Percentiles rank a stretch among this genome's conserved stretches.
phyloP scores from a whole-genome alignment of 2,113 vertebrate genomes.

The Numida meleagris region DNA sequence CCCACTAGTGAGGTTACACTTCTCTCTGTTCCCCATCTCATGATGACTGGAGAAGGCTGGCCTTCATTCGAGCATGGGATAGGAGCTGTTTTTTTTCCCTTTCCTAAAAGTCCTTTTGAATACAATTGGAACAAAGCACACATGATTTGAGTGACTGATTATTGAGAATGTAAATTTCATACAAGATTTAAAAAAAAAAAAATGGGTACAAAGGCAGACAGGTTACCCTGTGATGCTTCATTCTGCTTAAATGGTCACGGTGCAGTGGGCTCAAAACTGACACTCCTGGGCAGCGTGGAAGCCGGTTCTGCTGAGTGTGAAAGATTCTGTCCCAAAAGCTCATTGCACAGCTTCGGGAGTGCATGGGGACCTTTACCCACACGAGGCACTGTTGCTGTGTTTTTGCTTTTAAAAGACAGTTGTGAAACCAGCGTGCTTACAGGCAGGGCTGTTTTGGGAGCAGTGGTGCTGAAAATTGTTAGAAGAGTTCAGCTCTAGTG shows the following conservation, averaged over 20 bases:
- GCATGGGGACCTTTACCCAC: not conserved
- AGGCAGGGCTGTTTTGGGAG: not conserved
- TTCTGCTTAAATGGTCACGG: not conserved
- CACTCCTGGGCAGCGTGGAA: conserved; percentile 20
- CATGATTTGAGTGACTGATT: not conserved
- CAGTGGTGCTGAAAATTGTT: not conserved
- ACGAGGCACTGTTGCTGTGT: fast-evolving
- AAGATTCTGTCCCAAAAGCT: not conserved
- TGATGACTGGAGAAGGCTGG: not conserved
- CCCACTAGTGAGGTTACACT: not conserved
- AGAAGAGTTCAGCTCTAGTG: not conserved
- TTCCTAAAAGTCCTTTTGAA: not conserved
- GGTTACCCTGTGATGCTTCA: not conserved
- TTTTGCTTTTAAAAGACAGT: not conserved
- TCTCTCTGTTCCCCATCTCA: not conserved
- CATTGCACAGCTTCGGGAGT: fast-evolving
- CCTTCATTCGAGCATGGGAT: not conserved
- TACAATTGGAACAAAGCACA: not conserved
- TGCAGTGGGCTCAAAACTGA: not conserved
- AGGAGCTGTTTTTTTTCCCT: not conserved
- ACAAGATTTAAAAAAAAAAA: not conserved
- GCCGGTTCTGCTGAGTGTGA: not conserved
- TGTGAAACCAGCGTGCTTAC: not conserved
- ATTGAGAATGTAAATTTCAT: not conserved
- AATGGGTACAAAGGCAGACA: not conserved